Base-by-base conservation (phyloP, 2,888 invertebrate genomes). In the Rosalia funebris region DNA sequence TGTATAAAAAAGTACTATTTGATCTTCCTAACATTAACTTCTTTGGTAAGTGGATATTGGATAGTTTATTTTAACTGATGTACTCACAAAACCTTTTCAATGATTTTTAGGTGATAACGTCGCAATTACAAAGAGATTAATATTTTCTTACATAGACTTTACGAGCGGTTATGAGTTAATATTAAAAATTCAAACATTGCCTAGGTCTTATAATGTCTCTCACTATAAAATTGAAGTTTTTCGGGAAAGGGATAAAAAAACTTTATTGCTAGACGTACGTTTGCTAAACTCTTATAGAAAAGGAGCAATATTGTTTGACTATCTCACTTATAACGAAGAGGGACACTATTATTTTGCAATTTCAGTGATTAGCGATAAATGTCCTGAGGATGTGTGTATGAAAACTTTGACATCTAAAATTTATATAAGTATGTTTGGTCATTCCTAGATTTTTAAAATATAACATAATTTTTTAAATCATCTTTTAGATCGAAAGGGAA, bases 211-310 rank as follows among this genome's bases (percentile, higher is more conserved):
- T 31, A 66, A 71, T 37, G 58, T 72, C 2, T 58, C 57, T 4
- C 63, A 64, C 25, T 73, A 72, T 46, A 71, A 73, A 63, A 63
- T 74, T 0, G 72, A 74, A 57, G 70, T 71, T 14, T 73, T 64
- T 39, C 59, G 63, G 45, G 65, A 71, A 48, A 70, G 65, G 54
- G 63, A 63, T 39, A 58, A 63, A 17, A 58, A 44, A 10, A 53
- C 60, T 1, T 34, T 62, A 34, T 54, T 73, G 45, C 37, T 71
- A 19, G 73, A 73, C 58, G 62, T 72, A 10, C 48, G 68, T 36
- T 55, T 70, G 20, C 46, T 72, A 36, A 37, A 59, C 11, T 39
- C 61, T 1, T 14, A 46, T 1, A 15, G 47, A 12, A 45, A 54
- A 37, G 25, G 37, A 10, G 42, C 45, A 4, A 42, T 63, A 15